Evolutionary conservation across 2,797 vertebrate genomes (phyloP), one percentile per base, ranked within the genome.

Genomic region (Parambassis ranga): DNA sequence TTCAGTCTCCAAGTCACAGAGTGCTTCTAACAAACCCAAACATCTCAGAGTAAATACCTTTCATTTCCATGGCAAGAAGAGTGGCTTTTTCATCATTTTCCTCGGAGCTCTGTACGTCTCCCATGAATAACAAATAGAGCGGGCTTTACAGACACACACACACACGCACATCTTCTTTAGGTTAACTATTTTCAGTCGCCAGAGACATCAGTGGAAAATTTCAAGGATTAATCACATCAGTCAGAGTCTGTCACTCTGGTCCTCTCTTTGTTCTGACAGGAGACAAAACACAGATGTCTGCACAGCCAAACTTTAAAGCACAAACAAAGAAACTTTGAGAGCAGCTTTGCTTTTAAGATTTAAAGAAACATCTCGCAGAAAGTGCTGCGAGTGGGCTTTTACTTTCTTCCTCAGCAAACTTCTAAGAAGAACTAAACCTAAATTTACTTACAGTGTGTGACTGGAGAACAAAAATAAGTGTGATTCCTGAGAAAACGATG

Each of bases 111-210:
- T 24, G 35, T 3, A 19, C 11, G 9, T 56, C 23, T 35, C 13
- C 15, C 22, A 16, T 52, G 53, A 76, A 80, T 68, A 41, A 41
- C 41, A 77, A 84, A 57, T 4, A 68, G 46, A 39, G 33, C 3
- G 9, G 24, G 43, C 24, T 47, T 24, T 28, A 33, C 14, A 37
- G 18, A 47, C 24, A 50, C 3, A 6, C 8, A 49, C 18, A 6
- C 43, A 24, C 13, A 28, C 10, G 20, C 13, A 28, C 10, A 20
- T 42, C 32, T 23, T 64, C 19, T 57, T 38, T 3, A 30, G 23
- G 27, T 24, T 48, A 56, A 36, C 0, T 11, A 31, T 48, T 35
- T 41, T 27, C 4, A 20, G 6, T 24, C 13, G 20, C 0, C 3
- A 13, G 20, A 30, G 7, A 49, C 9, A 30, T 65, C n/a, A 6